Evolutionary conservation across 2,113 vertebrate genomes (phyloP), one percentile per base, ranked within the genome.

Genomic region (Myrmecobius fasciatus): DNA sequence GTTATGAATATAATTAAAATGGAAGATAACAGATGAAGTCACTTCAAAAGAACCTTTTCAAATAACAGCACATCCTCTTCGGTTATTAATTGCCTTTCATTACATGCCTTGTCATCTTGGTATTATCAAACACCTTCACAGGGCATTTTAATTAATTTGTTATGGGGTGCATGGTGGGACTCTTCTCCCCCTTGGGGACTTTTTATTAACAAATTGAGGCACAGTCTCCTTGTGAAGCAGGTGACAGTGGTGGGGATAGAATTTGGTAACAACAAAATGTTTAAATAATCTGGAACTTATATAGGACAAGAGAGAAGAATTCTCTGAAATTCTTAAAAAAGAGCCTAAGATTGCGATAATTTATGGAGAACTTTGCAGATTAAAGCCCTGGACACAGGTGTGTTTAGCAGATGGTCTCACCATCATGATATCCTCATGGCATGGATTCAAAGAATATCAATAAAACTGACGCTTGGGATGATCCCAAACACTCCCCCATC

Each of bases 71-170:
- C 22, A n/a, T 90, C 47, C 11, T 20, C 53, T 83, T 83, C 43
- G 36, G n/a, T 43, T 11, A 20, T 10, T 83, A 26, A 10, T 48
- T 28, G 36, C 91, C 53, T 96, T 95, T 54, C 48, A 60, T 54
- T 49, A 89, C 47, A 90, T 90, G 60, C 56, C 96, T 93, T 94
- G 60, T 36, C 53, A 97, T 51, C 56, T 3, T 20, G 52, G 47
- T 53, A 53, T 96, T 94, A 94, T 93, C 94, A 53, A 53, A 24
- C 53, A 53, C 47, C 94, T 31, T 96, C 92, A 36, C 28, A n/a
- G 2, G 95, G 3, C 89, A 24, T 91, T 89, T 90, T 67, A 93
- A 4, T 53, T 94, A 89, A 92, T 43, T 14, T 54, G 17, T 54
- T 25, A 24, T 11, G 11, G 90, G 90, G 25, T 52, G 89, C 92